phyloP scores from a whole-genome alignment of 1,140 invertebrate genomes.

The Drosophila busckii region DNA sequence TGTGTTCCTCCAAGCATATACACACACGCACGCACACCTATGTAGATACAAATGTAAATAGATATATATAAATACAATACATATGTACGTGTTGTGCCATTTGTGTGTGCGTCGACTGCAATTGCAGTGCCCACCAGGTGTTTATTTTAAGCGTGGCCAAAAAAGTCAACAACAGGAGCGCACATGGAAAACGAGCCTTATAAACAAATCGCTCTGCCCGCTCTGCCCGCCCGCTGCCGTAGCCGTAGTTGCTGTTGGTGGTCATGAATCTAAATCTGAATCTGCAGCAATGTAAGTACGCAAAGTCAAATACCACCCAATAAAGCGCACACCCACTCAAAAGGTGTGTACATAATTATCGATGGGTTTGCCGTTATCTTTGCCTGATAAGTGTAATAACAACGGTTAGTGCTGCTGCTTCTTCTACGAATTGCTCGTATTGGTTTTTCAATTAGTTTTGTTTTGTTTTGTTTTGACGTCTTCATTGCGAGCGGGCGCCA shows the following conservation, averaged over 20 bases:
- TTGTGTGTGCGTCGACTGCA: conserved; percentile 22
- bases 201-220: conserved; percentile 43
- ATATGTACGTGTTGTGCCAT: conserved; percentile 13
- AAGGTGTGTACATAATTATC: conserved; percentile 25
- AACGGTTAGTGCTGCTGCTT: no score
- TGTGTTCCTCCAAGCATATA: conserved; percentile 28
- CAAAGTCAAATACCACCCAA: neutral
- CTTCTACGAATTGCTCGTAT: conserved; percentile 48
- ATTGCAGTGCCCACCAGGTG: conserved; percentile 25
- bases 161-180: conserved; percentile 26
- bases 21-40: no score
- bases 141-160: conserved; percentile 42
- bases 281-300: conserved; percentile 41
- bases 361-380: conserved; percentile 30
- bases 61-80: conserved; percentile 1
- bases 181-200: conserved; percentile 62
- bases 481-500: conserved; percentile 9
- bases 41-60: conserved; percentile 23
- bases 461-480: conserved; percentile 28
- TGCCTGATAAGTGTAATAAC: conserved; percentile 47
- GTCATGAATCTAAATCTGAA: conserved; percentile 42
- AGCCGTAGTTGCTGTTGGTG: conserved; percentile 20
- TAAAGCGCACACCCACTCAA: neutral
- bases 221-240: conserved; percentile 32
- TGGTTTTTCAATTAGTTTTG: conserved; percentile 69